These are phyloP conservation scores for Embiotoca jacksoni DNA, from an alignment of 2,113 vertebrate species.

Conservation along the genomic window DNA sequence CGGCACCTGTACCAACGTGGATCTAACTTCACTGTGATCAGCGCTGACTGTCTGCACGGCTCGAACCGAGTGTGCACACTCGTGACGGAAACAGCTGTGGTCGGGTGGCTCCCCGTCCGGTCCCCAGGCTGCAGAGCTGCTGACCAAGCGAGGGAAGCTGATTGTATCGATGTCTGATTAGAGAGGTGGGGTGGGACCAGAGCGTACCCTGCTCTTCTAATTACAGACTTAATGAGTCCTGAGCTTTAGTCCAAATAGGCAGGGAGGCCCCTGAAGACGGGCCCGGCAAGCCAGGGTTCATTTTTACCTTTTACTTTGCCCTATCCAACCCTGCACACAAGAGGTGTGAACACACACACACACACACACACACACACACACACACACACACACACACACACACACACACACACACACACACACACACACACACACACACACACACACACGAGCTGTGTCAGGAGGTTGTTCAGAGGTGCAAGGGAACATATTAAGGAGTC, in stretches of 20 bases:
- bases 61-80: conserved; percentile 4
- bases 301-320: conserved; percentile 57
- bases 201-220: conserved; percentile 65
- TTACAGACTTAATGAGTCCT: conserved; percentile 78
- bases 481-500: conserved; percentile 9
- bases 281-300: conserved; percentile 16
- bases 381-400: not conserved
- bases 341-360: not conserved
- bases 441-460: conserved; percentile 1
- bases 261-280: conserved; percentile 38
- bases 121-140: conserved; percentile 47
- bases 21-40: conserved; percentile 47
- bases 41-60: conserved; percentile 4
- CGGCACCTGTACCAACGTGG: conserved; percentile 56
- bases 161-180: conserved; percentile 59
- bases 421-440: not conserved
- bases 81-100: conserved; percentile 25
- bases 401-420: not conserved
- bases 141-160: conserved; percentile 55
- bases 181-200: conserved; percentile 50
- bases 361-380: not conserved
- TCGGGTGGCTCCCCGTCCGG: conserved; percentile 13
- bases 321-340: not conserved
- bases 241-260: conserved; percentile 40
- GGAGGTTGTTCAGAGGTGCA: not conserved